Conservation (phyloP, 2,888 invertebrate genomes). For the Papilio protenor region DNA sequence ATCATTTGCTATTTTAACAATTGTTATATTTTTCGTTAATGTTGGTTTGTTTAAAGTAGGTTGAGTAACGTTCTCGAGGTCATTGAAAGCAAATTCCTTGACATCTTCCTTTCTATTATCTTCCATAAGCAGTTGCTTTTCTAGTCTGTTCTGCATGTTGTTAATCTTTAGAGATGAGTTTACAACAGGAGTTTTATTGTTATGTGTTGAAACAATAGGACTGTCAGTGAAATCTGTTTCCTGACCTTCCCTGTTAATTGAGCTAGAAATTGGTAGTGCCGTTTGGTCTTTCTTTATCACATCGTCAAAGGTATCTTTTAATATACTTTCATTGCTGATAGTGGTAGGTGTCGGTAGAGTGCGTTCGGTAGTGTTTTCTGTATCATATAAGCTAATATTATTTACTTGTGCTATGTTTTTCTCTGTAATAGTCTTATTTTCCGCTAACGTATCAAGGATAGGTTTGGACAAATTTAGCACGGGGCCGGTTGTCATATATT, state of each 20-base stretch:
- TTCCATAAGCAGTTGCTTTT: not conserved
- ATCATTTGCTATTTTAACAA: not conserved
- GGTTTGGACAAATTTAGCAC: not conserved
- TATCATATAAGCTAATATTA: not conserved
- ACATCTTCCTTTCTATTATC: not conserved
- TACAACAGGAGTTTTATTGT: not conserved
- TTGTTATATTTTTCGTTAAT: not conserved
- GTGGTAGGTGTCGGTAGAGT: not conserved
- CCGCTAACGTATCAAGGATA: not conserved
- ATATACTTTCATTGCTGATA: not conserved
- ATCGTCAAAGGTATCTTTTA: not conserved
- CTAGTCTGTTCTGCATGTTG: not conserved
- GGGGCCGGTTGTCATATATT: not conserved
- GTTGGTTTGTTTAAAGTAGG: not conserved
- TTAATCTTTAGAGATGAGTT: not conserved
- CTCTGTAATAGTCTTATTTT: not conserved
- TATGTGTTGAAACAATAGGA: not conserved
- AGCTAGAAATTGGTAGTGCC: not conserved
- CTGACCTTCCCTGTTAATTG: not conserved
- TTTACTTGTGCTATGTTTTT: not conserved
- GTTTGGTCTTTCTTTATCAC: not conserved
- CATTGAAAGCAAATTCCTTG: not conserved
- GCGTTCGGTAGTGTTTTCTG: not conserved
- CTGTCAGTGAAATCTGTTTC: not conserved
- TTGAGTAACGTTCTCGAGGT: not conserved